phyloP scores from a whole-genome alignment of 2,113 vertebrate species.

The Arvicanthis niloticus region DNA sequence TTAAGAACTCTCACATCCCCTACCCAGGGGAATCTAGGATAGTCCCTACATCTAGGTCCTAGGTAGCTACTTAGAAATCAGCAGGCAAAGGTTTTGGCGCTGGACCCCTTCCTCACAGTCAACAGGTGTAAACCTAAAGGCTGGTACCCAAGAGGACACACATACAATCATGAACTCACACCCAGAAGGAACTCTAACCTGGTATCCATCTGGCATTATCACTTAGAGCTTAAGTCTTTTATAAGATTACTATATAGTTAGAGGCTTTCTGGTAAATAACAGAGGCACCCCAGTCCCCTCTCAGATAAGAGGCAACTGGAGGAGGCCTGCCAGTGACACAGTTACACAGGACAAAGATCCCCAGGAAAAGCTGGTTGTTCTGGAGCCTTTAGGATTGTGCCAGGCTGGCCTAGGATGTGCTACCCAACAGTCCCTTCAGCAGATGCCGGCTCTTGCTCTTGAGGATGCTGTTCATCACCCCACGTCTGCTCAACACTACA shows the following conservation, averaged over 20 bases:
- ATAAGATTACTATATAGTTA: background rate
- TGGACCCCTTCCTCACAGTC: background rate
- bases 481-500: too few species aligned
- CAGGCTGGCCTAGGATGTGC: background rate
- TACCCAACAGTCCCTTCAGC: background rate
- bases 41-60: background rate
- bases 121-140: background rate
- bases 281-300: background rate
- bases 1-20: too few species aligned
- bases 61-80: background rate
- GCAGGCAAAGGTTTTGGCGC: background rate
- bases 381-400: background rate
- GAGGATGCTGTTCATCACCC: background rate
- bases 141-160: background rate
- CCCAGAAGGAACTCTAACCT: background rate
- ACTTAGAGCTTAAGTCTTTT: background rate
- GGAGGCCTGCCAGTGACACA: background rate
- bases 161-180: background rate
- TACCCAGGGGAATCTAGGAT: background rate
- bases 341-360: background rate
- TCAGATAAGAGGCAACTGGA: background rate
- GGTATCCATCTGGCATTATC: background rate
- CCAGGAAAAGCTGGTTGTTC: background rate
- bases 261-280: background rate
- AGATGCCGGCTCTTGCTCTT: too few species aligned